Base-by-base conservation (phyloP, 2,797 vertebrate genomes). In the Macropus fuliginosus region DNA sequence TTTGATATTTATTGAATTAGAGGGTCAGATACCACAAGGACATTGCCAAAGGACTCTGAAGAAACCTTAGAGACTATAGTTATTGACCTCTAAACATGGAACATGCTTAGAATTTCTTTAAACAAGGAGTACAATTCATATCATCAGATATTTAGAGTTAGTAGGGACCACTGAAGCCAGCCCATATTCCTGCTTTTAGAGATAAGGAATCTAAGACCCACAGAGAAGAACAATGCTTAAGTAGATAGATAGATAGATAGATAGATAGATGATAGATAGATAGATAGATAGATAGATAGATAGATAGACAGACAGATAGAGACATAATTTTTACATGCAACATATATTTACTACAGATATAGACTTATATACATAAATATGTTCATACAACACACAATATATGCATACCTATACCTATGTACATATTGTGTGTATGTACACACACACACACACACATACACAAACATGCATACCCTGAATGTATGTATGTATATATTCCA, bases 1-100 rank as follows among this genome's bases (percentile, higher is more conserved):
- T 28, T 18, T 81, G 55, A 94, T 10, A 91, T 59, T n/a, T 92
- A 81, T 57, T 52, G 92, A 91, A 59, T 92, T 46, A 92, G 5
- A 54, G 10, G 24, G 0, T 94, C 54, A 91, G 55, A 90, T 91
- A 40, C 5, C 21, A 56, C 6, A 56, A 27, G 91, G 5, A 34
- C 2, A 59, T 56, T 18, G 24, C 21, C 31, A 92, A 4, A 28
- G 28, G 91, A 1, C 11, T 90, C 18, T 56, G 52, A 62, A 89
- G 24, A 92, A 93, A 93, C 1, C 8, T 29, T 27, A 55, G 11
- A 81, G 4, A 91, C 56, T 55, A 87, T 11, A 87, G 28, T 90
- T 91, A 87, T 46, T 87, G 40, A 46, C 9, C 74, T 87, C 3
- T 11, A 34, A 0, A 54, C 4, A 6, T 93, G 5, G 3, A 52